Conservation (phyloP, 2,797 vertebrate genomes). For the Agapornis canus region DNA sequence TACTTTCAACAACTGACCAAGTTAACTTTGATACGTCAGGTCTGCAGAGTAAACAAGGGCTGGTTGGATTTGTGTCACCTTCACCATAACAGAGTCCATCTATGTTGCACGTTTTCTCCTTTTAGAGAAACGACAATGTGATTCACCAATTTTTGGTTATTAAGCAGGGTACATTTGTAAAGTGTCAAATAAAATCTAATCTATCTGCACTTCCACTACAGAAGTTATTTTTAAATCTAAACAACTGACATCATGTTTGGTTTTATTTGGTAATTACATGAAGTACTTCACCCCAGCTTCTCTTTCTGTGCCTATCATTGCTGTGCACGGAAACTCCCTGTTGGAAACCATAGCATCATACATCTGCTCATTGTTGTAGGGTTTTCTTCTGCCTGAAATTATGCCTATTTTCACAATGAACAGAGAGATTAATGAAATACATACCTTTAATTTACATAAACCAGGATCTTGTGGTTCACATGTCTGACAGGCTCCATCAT, state of each 20-base stretch:
- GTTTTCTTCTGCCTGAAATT: not conserved
- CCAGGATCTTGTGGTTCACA: conserved; percentile 79
- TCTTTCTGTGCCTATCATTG: not conserved
- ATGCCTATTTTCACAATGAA: not conserved
- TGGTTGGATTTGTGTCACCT: conserved; percentile 82
- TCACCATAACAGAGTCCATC: conserved; percentile 85
- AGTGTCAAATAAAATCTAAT: not conserved
- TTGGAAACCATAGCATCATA: not conserved
- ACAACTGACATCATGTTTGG: not conserved
- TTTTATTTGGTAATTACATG: not conserved
- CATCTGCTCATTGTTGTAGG: not conserved
- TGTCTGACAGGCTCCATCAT: conserved; percentile 86
- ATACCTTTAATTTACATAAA: conserved; percentile 84
- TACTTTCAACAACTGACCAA: conserved; percentile 89
- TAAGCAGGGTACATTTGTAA: not conserved
- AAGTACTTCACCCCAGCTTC: not conserved
- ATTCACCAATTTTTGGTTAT: not conserved
- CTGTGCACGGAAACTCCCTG: not conserved
- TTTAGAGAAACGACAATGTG: conserved; percentile 58
- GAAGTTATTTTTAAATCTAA: not conserved
- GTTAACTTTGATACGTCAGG: conserved; percentile 83
- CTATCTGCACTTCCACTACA: not conserved
- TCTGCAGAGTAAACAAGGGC: conserved; percentile 85
- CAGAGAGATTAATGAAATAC: not conserved
- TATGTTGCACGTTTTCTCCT: conserved; percentile 90